A percentile compares a stretch with the other conserved stretches of the same genome.
phyloP scores from a whole-genome alignment of 2,888 invertebrate genomes.

The Platerodrilus igneus region DNA sequence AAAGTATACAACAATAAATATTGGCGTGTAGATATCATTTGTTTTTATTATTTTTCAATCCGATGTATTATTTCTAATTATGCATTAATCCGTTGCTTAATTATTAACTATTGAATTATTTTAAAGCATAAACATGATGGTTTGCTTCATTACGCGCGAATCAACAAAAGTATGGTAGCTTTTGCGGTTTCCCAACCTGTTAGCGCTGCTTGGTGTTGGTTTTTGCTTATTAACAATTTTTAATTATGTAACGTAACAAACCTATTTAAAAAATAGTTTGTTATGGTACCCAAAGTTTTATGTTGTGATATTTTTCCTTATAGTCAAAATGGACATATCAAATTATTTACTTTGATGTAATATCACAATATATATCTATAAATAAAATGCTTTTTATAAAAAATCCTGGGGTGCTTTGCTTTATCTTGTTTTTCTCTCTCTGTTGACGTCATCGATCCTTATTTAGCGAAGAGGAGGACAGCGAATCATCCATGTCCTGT shows the following conservation, averaged over 20 bases:
- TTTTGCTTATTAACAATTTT: conserved; percentile 31
- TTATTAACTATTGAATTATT: too few relatives aligned
- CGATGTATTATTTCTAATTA: too few relatives aligned
- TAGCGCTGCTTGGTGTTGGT: conserved; percentile 33
- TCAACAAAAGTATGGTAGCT: conserved; percentile 40
- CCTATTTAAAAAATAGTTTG: too few relatives aligned
- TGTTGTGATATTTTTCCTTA: neutral
- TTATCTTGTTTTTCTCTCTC: conserved; percentile 55
- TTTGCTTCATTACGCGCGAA: too few relatives aligned
- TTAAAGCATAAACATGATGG: too few relatives aligned
- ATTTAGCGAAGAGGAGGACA: conserved; percentile 88
- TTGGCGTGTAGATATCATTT: conserved; percentile 9
- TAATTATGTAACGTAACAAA: conserved; percentile 21
- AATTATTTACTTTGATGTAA: too few relatives aligned
- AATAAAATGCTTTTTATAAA: conserved; percentile 29
- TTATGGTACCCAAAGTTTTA: too few relatives aligned
- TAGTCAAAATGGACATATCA: neutral
- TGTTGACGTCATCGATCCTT: conserved; percentile 69
- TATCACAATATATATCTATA: conserved; percentile 11
- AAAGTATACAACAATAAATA: conserved; percentile 12
- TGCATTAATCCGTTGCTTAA: too few relatives aligned
- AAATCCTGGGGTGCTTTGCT: conserved; percentile 49
- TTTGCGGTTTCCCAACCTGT: conserved; percentile 38
- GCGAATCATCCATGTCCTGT: conserved; percentile 94
- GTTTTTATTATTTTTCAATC: conserved; percentile 1